Conservation (phyloP, 53 echinoderm and acorn worm species). For the Mesocentrotus franciscanus region DNA sequence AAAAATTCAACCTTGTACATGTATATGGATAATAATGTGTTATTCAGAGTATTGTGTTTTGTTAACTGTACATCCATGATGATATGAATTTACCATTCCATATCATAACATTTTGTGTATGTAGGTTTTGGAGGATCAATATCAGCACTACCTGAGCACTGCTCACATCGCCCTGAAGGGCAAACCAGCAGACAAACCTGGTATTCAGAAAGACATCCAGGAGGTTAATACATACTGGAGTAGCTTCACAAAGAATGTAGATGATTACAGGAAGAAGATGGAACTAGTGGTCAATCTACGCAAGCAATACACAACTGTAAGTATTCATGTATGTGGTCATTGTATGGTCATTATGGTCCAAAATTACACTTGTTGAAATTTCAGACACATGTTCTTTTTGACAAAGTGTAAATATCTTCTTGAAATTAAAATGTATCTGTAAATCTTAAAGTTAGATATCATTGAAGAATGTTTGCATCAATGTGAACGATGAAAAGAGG, state of each 20-base stretch:
- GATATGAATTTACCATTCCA: not conserved
- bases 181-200: constrained; percentile 73
- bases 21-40: not conserved
- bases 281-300: constrained; percentile 82
- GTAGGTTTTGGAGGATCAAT: constrained; percentile 83
- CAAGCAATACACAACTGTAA: constrained; percentile 85
- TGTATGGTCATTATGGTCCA: too few species aligned
- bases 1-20: not conserved
- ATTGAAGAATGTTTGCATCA: too few species aligned
- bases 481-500: too few species aligned
- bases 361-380: too few species aligned
- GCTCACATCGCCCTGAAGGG: constrained; percentile 82
- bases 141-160: constrained; percentile 86
- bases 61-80: not conserved
- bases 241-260: constrained; percentile 80
- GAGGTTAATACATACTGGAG: constrained; percentile 83
- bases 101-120: not conserved
- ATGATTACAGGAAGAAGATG: constrained; percentile 88
- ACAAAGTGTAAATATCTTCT: too few species aligned
- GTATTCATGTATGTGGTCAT: not conserved
- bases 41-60: not conserved
- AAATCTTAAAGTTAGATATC: too few species aligned
- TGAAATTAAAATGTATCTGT: too few species aligned
- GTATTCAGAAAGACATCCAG: constrained; percentile 84
- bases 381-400: too few species aligned